Percentiles rank a stretch among this genome's conserved stretches.
Evolutionary conservation across 2,113 vertebrate species (phyloP).

Genomic region (Heteronetta atricapilla): DNA sequence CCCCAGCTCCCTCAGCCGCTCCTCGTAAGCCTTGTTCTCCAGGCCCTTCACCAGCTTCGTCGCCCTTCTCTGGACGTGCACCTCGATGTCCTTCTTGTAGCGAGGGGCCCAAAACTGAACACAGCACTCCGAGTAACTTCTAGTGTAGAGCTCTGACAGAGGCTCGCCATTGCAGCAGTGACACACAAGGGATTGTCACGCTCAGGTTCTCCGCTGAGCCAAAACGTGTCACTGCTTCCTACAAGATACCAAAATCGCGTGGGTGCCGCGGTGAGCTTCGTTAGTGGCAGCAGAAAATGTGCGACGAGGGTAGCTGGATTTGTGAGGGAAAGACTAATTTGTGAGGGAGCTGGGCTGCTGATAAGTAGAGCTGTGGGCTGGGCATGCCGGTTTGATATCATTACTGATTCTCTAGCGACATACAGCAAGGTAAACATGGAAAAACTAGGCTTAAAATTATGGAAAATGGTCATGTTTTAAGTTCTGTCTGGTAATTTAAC

Average conservation of each 20-base stretch:
- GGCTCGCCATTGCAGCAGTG: too few relatives aligned
- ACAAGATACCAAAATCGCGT: rapidly evolving
- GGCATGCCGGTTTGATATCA: neutral
- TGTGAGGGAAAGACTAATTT: neutral
- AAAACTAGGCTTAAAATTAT: neutral
- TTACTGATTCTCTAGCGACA: neutral
- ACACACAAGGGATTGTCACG: rapidly evolving
- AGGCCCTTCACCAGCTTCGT: too few relatives aligned
- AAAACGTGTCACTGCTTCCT: rapidly evolving
- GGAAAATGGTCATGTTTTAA: neutral
- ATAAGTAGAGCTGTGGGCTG: neutral
- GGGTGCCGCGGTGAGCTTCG: rapidly evolving
- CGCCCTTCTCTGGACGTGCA: too few relatives aligned
- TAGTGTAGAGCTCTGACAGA: too few relatives aligned
- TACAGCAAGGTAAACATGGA: too few relatives aligned
- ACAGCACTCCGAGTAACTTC: too few relatives aligned
- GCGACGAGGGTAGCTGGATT: neutral
- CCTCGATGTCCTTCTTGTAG: too few relatives aligned
- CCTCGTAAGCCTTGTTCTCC: too few relatives aligned
- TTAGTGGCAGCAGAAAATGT: neutral
- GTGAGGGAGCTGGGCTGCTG: neutral
- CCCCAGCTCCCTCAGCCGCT: too few relatives aligned
- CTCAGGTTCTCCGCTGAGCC: neutral
- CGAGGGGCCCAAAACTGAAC: too few relatives aligned
- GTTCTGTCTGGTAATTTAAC: neutral